Conservation (phyloP, 2,888 invertebrate genomes). For the Platynereis dumerilii region DNA sequence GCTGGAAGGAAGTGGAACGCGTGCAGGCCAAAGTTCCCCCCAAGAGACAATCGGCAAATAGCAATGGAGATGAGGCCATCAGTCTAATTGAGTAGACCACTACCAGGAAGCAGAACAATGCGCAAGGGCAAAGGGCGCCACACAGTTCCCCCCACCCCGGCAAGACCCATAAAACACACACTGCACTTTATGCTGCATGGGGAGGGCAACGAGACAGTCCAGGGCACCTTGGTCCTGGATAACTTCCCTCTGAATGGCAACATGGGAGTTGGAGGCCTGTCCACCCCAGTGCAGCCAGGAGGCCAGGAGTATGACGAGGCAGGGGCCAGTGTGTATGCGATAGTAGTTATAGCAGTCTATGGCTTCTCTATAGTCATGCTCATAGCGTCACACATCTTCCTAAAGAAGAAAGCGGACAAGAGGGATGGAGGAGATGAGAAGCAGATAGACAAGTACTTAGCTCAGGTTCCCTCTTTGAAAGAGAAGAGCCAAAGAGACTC, state of each 20-base stretch:
- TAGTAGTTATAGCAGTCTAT: slow-evolving; percentile 61
- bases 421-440: slow-evolving; percentile 32
- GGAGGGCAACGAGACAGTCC: neutral
- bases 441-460: slow-evolving; percentile 40
- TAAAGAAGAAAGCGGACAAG: slow-evolving; percentile 40
- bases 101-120: no score
- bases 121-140: no score
- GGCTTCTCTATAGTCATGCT: slow-evolving; percentile 61
- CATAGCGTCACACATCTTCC: slow-evolving; percentile 59
- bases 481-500: slow-evolving; percentile 35
- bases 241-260: neutral
- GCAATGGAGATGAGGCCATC: no score
- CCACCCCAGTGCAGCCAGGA: neutral
- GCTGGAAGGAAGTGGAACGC: no score
- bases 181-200: neutral
- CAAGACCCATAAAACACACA: neutral
- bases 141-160: neutral
- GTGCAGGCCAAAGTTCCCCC: no score
- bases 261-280: neutral
- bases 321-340: slow-evolving; percentile 61
- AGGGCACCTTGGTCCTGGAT: slow-evolving; percentile 2
- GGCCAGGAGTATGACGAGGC: slow-evolving; percentile 9
- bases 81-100: no score
- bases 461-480: slow-evolving; percentile 37
- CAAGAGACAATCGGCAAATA: no score